A percentile compares a stretch with the other conserved stretches of the same genome.
These are phyloP conservation scores for Chrysodeixis includens DNA, from an alignment of 2,888 invertebrate species.

Conservation along the genomic window DNA sequence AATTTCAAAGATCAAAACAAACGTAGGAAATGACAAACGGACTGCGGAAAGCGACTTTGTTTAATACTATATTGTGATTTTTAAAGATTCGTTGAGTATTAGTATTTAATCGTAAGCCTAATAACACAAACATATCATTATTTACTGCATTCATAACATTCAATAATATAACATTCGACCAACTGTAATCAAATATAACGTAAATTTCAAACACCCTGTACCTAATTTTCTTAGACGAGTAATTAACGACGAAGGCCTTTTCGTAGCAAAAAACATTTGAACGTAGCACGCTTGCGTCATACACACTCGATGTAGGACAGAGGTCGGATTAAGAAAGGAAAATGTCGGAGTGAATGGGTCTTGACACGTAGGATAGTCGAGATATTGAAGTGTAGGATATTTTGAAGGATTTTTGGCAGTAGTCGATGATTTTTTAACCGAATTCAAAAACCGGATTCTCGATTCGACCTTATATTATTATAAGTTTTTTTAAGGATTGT, in stretches of 20 bases:
- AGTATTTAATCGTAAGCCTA: too few species aligned
- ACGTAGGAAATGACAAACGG: too few species aligned
- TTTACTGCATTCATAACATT: too few species aligned
- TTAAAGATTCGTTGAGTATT: too few species aligned
- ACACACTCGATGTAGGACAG: constrained; percentile 61
- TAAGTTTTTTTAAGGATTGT: too few species aligned
- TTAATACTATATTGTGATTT: too few species aligned
- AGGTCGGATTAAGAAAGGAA: constrained; percentile 65
- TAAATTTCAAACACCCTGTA: constrained; percentile 70
- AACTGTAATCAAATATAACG: constrained; percentile 12
- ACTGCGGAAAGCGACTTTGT: too few species aligned
- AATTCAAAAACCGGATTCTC: neutral
- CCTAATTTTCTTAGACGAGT: constrained; percentile 78
- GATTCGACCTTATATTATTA: neutral
- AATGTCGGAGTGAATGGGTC: constrained; percentile 59
- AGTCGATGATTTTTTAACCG: neutral
- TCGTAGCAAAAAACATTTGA: constrained; percentile 81
- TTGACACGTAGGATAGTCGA: constrained; percentile 33
- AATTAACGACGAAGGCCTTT: constrained; percentile 86
- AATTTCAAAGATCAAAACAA: too few species aligned
- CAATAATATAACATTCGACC: too few species aligned
- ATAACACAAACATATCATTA: too few species aligned
- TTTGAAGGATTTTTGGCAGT: neutral
- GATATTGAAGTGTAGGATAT: constrained; percentile 11
- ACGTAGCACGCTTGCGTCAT: constrained; percentile 78